Base-by-base conservation (phyloP, 1,140 invertebrate genomes). In the Pogonognathellus flavescens region DNA sequence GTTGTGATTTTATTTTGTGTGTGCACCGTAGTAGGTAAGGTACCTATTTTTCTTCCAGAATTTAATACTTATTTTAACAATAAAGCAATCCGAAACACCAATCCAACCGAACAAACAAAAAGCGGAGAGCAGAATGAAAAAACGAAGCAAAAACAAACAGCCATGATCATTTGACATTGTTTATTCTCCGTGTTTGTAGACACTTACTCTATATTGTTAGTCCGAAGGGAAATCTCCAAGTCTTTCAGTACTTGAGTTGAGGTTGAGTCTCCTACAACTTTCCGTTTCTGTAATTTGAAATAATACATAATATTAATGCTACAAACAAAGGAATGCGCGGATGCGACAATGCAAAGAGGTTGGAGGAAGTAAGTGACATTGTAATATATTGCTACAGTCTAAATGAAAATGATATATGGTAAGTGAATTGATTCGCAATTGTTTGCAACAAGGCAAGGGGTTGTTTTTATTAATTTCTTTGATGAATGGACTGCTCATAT, bases 171-270 rank as follows among this genome's bases (percentile, higher is more conserved):
- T 53, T 53, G 52, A 53, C 13, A 22, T 62, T 72, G 31, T 72
- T 22, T 31, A 49, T 76, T 49, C 18, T 14, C 31, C 70, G 41
- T 76, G 70, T 49, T 49, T 76, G 31, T 49, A 76, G 31, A 25
- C 11, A 84, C 95, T 95, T 93, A 98, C 97, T 99, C 98, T 90
- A 99, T 99, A 91, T 98, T 97, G 93, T 99, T 99, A 66, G 98
- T 99, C 89, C 98, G 93, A 83, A 99, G 92, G 11, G 98, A 99
- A 90, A 99, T 99, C 93, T 99, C 98, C 88, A 99, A 93, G 92
- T 99, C 98, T 90, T 98, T 93, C 49, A 99, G 92, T 86, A 99
- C 97, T 93, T 99, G 97, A 25, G 98, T 99, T 22, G 98, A 99
- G 70, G 98, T 99, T 11, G 97, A 97, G 90, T 99, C 97, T 57